A percentile compares a stretch with the other conserved stretches of the same genome.
Evolutionary conservation across 1,140 invertebrate species (phyloP).

Genomic region (Drepana arcuata): DNA sequence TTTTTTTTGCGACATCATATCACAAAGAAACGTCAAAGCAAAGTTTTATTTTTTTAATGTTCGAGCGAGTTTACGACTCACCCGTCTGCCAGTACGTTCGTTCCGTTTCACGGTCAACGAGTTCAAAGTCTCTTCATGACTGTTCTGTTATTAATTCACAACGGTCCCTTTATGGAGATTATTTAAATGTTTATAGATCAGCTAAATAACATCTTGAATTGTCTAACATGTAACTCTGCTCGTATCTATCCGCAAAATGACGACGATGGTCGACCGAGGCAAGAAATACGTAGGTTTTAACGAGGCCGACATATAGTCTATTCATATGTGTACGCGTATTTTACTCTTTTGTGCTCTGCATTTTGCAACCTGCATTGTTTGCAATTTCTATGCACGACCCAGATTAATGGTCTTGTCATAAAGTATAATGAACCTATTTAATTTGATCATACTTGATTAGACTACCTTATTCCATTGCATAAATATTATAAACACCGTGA

Average conservation of each 20-base stretch:
- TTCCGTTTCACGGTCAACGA: conserved; percentile 54
- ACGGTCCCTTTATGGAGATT: background rate
- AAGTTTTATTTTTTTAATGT: conserved; percentile 46
- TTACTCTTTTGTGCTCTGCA: conserved; percentile 46
- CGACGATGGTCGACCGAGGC: conserved; percentile 57
- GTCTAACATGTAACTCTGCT: conserved; percentile 7
- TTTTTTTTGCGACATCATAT: conserved; percentile 36
- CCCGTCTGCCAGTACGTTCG: conserved; percentile 39
- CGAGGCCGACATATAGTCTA: conserved; percentile 46
- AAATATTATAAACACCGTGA: too few relatives aligned
- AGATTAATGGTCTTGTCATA: too few relatives aligned
- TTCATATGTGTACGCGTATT: conserved; percentile 30
- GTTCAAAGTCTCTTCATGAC: conserved; percentile 2
- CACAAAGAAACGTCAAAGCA: conserved; percentile 49
- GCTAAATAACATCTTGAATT: background rate
- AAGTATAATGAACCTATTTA: too few relatives aligned
- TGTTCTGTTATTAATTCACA: conserved; percentile 3
- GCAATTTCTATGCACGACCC: conserved; percentile 12
- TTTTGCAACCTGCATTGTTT: conserved; percentile 45
- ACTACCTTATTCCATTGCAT: too few relatives aligned
- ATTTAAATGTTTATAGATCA: conserved; percentile 1
- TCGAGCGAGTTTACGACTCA: conserved; percentile 6
- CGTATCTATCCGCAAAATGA: conserved; percentile 12
- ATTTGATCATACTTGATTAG: too few relatives aligned
- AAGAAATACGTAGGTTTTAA: conserved; percentile 44